These are phyloP conservation scores for Arctia plantaginis DNA, from an alignment of 2,888 invertebrate species.

Conservation along the genomic window DNA sequence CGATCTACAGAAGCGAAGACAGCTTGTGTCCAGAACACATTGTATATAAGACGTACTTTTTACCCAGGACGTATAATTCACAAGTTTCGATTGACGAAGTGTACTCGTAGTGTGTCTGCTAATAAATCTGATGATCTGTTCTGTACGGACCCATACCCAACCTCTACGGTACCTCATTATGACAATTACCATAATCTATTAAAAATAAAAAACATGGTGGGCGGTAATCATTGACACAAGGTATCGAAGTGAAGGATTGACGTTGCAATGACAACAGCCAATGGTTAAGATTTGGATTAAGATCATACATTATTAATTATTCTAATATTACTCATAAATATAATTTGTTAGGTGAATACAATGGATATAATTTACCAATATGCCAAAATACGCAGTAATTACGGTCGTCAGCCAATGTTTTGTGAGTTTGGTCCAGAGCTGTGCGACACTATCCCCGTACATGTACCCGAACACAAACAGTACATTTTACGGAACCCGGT, in stretches of 20 bases:
- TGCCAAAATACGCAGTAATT: conserved; percentile 77
- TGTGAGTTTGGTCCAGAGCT: conserved; percentile 72
- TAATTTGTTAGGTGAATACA: background rate
- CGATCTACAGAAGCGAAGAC: no score
- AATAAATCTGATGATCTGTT: background rate
- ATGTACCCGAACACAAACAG: conserved; percentile 68
- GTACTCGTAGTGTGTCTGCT: no score
- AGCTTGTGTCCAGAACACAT: no score
- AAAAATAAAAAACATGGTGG: background rate
- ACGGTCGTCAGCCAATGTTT: conserved; percentile 83
- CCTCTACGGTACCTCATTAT: background rate
- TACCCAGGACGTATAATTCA: no score
- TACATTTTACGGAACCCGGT: conserved; percentile 84
- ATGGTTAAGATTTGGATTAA: background rate
- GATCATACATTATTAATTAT: background rate
- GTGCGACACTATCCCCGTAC: conserved; percentile 73
- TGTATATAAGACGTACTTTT: no score
- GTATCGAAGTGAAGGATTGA: background rate
- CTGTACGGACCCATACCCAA: background rate
- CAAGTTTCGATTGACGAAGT: no score
- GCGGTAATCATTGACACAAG: background rate
- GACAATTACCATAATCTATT: background rate
- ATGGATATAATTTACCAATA: conserved; percentile 69
- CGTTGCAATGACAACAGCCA: background rate
- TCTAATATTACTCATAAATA: background rate